These are phyloP conservation scores for Alosa sapidissima DNA, from an alignment of 2,797 vertebrate genomes.

Conservation along the genomic window DNA sequence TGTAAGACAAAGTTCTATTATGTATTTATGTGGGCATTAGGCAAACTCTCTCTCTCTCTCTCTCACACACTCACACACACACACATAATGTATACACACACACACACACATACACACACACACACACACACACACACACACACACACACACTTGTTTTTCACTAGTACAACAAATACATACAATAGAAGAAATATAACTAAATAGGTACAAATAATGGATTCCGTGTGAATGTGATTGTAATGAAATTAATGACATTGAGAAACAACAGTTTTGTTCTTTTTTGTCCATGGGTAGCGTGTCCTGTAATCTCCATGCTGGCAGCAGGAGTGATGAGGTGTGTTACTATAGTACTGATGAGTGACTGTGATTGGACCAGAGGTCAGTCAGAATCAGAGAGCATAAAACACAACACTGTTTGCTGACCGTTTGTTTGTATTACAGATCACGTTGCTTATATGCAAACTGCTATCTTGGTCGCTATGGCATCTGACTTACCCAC, in stretches of 20 bases:
- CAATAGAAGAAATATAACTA: background rate
- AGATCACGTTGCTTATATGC: background rate
- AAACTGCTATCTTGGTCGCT: background rate
- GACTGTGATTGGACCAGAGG: background rate
- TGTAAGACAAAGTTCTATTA: background rate
- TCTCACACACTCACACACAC: too few relatives aligned
- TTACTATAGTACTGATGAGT: background rate
- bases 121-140: too few relatives aligned
- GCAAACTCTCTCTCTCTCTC: too few relatives aligned
- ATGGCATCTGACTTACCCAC: too few relatives aligned
- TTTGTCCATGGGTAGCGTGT: background rate
- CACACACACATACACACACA: too few relatives aligned
- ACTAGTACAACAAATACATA: background rate
- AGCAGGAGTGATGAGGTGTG: background rate
- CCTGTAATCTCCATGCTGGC: background rate
- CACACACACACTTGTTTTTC: background rate
- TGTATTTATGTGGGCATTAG: background rate
- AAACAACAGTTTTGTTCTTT: too few relatives aligned
- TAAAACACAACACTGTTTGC: too few relatives aligned
- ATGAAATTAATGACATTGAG: too few relatives aligned
- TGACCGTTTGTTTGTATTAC: too few relatives aligned
- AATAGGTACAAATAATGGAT: background rate
- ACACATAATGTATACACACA: too few relatives aligned
- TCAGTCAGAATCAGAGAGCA: background rate
- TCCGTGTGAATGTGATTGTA: background rate